Conservation (phyloP, 2,888 invertebrate genomes). For the Nebria brevicollis region DNA sequence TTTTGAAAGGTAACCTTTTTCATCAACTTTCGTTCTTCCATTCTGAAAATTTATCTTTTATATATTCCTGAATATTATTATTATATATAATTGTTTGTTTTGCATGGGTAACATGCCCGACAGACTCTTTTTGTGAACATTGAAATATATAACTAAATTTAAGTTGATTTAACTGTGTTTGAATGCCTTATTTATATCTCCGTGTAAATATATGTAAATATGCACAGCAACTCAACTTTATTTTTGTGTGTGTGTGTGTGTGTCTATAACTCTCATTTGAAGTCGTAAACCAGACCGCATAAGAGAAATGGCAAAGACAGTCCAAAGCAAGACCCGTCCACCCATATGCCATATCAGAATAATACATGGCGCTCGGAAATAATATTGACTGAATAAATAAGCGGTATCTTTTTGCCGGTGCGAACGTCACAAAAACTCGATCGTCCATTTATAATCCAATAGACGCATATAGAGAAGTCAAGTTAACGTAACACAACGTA, state of each 20-base stretch:
- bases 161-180: no score
- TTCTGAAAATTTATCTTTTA: no score
- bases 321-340: slow-evolving; percentile 28
- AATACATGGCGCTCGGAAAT: slow-evolving; percentile 33
- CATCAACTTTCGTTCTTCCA: no score
- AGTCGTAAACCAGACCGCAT: not conserved
- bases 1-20: no score
- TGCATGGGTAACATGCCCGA: no score
- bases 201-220: not conserved
- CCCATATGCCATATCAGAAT: slow-evolving; percentile 37
- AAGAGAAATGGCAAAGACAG: slow-evolving; percentile 19
- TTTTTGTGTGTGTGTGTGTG: not conserved
- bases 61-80: no score
- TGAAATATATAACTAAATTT: no score
- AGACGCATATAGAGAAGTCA: slow-evolving; percentile 22
- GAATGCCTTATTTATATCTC: no score
- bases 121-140: no score
- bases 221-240: not conserved
- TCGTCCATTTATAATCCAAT: slow-evolving; percentile 42
- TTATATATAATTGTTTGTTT: no score
- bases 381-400: slow-evolving; percentile 45
- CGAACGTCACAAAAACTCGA: slow-evolving; percentile 24
- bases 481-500: not conserved
- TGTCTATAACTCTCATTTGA: not conserved
- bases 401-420: slow-evolving; percentile 30